A percentile compares a stretch with the other conserved stretches of the same genome.
phyloP scores from a whole-genome alignment of 2,113 vertebrate species.

The Tragelaphus buxtoni region DNA sequence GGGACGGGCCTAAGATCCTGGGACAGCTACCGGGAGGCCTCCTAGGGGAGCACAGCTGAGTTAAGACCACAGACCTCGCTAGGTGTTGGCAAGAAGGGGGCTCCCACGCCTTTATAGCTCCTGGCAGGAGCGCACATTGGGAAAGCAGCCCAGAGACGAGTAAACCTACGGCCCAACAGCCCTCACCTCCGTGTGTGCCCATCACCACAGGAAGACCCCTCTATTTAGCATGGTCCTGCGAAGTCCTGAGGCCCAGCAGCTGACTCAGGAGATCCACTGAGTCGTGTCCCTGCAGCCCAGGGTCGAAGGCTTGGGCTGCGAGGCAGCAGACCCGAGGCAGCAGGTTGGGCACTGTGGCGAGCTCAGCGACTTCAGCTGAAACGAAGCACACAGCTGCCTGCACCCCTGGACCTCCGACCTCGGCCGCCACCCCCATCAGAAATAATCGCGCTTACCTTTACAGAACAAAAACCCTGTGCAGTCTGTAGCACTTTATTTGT shows the following conservation, averaged over 20 bases:
- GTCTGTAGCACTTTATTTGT: neutral
- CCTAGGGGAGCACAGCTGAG: neutral
- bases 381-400: accelerated
- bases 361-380: neutral
- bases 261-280: neutral
- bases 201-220: neutral
- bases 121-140: neutral
- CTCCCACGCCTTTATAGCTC: neutral
- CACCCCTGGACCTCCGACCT: accelerated
- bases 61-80: neutral
- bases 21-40: neutral
- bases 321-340: neutral
- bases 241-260: neutral
- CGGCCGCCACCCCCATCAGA: neutral
- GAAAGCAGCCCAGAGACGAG: neutral
- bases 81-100: neutral
- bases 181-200: neutral
- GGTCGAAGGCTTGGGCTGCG: neutral
- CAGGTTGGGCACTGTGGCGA: neutral
- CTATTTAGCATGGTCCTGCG: accelerated
- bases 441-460: neutral
- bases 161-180: accelerated
- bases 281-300: neutral
- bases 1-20: neutral
- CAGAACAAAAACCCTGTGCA: neutral